A percentile compares a stretch with the other conserved stretches of the same genome.
These are phyloP conservation scores for Pocillopora grandis DNA, from an alignment of 92 coral and sea anemone species.

Conservation along the genomic window DNA sequence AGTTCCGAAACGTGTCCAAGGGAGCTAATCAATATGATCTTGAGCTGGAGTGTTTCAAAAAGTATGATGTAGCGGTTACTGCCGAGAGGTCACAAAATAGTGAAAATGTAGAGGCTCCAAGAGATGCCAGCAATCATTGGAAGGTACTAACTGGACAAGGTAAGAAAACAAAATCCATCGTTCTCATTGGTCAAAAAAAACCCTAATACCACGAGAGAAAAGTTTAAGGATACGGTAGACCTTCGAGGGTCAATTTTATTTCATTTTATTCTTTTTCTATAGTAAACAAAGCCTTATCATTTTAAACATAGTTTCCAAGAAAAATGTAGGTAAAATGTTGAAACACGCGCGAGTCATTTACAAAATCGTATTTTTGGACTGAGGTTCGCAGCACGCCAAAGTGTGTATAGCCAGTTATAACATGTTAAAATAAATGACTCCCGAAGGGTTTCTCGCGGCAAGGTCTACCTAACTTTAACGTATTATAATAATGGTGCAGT, in stretches of 20 bases:
- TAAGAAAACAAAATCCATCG: not conserved
- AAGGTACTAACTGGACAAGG: constrained; percentile 6
- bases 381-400: too few species aligned
- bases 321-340: too few species aligned
- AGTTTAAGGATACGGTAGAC: too few species aligned
- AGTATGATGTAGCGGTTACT: constrained; percentile 1
- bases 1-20: not conserved
- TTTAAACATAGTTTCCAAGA: too few species aligned
- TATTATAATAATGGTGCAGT: too few species aligned
- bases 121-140: not conserved
- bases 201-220: not conserved
- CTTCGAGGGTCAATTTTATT: not conserved
- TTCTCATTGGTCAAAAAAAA: not conserved
- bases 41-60: not conserved
- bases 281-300: too few species aligned
- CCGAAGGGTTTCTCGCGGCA: not conserved
- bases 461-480: too few species aligned
- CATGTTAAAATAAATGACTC: too few species aligned
- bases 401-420: too few species aligned
- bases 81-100: not conserved
- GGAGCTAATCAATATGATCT: not conserved
- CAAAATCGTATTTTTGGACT: too few species aligned
- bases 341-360: too few species aligned
- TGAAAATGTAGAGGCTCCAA: not conserved
- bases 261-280: too few species aligned